A percentile compares a stretch with the other conserved stretches of the same genome.
Evolutionary conservation across 2,797 vertebrate genomes (phyloP).

Genomic region (Euthynnus affinis): DNA sequence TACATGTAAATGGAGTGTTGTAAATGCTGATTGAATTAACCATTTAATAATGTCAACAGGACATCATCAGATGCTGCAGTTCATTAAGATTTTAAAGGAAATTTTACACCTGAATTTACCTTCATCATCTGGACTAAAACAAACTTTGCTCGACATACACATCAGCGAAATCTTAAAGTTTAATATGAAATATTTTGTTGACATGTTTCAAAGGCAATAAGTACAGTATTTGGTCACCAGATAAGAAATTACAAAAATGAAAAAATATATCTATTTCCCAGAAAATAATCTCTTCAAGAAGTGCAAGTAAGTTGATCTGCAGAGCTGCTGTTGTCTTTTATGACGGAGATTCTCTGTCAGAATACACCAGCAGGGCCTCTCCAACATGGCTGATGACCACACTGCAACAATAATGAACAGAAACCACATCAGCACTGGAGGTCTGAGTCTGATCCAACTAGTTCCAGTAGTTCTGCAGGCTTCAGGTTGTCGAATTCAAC

Average conservation of each 20-base stretch:
- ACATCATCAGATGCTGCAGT: neutral
- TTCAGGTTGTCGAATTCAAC: no score
- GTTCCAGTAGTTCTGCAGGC: no score
- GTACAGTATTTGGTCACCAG: constrained; percentile 38
- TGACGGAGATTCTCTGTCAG: constrained; percentile 80
- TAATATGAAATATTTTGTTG: no score
- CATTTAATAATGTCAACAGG: no score
- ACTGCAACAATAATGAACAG: constrained; percentile 48
- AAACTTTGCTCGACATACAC: no score
- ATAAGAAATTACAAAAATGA: constrained; percentile 44
- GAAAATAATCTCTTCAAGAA: constrained; percentile 32
- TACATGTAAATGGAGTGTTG: neutral
- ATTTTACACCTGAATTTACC: no score
- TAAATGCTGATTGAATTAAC: neutral
- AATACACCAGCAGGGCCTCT: constrained; percentile 90
- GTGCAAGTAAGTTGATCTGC: neutral
- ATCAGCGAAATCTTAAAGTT: no score
- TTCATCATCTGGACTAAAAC: no score
- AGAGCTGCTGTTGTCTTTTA: constrained; percentile 25
- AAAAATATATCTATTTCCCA: constrained; percentile 19
- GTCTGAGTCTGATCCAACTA: neutral
- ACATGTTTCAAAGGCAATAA: neutral
- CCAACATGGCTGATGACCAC: constrained; percentile 86
- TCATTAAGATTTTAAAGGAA: no score
- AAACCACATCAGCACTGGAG: neutral